A percentile compares a stretch with the other conserved stretches of the same genome.
Evolutionary conservation across 2,113 vertebrate species (phyloP).

Genomic region (Plecotus auritus): DNA sequence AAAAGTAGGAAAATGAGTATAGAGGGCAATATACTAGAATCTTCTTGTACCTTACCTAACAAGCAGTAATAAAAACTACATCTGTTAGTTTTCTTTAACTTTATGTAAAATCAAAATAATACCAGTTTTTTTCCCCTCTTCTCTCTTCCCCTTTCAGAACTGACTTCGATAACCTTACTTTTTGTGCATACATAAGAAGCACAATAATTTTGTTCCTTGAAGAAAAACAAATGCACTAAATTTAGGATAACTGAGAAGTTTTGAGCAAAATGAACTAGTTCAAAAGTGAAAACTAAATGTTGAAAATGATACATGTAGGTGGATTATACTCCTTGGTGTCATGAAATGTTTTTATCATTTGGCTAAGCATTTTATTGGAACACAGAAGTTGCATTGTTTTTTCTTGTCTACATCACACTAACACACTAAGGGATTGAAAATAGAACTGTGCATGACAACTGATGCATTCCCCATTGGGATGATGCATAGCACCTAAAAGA

Average conservation of each 20-base stretch:
- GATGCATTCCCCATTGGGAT: slow-evolving; percentile 50
- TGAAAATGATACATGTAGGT: slow-evolving; percentile 26
- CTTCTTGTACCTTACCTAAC: background rate
- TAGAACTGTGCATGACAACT: slow-evolving; percentile 56
- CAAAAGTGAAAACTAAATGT: background rate
- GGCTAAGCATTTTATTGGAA: slow-evolving; percentile 59
- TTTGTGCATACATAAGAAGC: background rate
- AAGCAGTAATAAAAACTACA: background rate
- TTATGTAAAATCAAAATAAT: slow-evolving; percentile 37
- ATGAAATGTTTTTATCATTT: slow-evolving; percentile 46
- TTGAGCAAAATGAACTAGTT: background rate
- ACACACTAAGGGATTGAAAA: slow-evolving; percentile 36
- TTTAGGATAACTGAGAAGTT: background rate
- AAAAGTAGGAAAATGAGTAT: background rate
- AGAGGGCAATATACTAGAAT: background rate
- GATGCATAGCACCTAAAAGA: slow-evolving; percentile 24
- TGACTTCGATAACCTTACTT: slow-evolving; percentile 20
- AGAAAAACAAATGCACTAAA: background rate
- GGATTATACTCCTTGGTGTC: background rate
- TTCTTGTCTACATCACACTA: slow-evolving; percentile 53
- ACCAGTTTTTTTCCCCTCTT: background rate
- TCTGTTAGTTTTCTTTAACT: slow-evolving; percentile 10
- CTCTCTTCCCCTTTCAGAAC: background rate
- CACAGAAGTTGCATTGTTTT: slow-evolving; percentile 8
- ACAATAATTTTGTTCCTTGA: slow-evolving; percentile 8